These are phyloP conservation scores for Macrotus californicus DNA, from an alignment of 2,113 vertebrate genomes.

Conservation along the genomic window DNA sequence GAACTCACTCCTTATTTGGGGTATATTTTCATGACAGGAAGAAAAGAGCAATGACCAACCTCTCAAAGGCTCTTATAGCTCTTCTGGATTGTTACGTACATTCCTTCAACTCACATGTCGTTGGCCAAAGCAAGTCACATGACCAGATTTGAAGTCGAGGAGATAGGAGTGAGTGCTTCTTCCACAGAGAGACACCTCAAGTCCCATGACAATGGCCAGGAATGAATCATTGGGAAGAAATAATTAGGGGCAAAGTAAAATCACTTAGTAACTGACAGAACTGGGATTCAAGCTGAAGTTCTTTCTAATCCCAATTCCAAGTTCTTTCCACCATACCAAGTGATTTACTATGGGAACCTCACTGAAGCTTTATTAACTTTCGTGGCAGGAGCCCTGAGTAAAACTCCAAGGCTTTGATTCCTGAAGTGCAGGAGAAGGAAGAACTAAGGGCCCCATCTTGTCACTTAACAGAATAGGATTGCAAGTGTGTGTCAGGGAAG, in stretches of 20 bases:
- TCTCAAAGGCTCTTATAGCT: neutral
- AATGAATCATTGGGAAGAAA: neutral
- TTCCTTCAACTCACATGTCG: neutral
- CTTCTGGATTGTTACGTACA: neutral
- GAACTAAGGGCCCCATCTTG: neutral
- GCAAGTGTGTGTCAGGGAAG: conserved; percentile 4
- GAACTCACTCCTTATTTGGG: neutral
- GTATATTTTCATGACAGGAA: neutral
- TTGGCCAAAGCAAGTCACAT: neutral
- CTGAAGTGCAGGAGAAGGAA: neutral
- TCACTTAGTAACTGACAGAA: neutral
- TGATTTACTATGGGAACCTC: neutral
- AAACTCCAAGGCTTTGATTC: conserved; percentile 22
- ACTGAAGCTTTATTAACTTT: conserved; percentile 8
- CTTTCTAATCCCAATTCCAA: neutral
- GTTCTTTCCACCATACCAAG: neutral
- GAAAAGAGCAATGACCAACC: neutral
- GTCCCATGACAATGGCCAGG: neutral
- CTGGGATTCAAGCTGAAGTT: neutral
- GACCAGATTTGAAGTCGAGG: neutral
- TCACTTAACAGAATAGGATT: conserved; percentile 44
- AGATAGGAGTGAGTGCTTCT: neutral
- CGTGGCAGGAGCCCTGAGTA: neutral
- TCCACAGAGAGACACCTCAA: neutral
- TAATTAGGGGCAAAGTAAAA: neutral